Evolutionary conservation across 2,888 invertebrate genomes (phyloP).

Genomic region (Agriopis leucophaearia): DNA sequence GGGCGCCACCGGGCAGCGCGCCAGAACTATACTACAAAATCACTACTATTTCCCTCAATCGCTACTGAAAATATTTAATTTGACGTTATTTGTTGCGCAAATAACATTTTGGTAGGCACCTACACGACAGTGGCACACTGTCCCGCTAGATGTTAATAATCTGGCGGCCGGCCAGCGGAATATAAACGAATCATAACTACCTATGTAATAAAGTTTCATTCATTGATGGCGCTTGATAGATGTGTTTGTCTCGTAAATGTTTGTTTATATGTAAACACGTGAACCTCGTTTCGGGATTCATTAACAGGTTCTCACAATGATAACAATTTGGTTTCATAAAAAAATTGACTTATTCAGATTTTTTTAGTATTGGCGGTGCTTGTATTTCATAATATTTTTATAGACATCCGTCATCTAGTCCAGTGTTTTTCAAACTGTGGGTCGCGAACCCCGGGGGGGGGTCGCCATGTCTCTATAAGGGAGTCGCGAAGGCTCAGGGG

Average conservation of each 20-base stretch:
- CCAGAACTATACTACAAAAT: conserved; percentile 35
- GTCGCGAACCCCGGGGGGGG: too few species aligned
- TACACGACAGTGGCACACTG: conserved; percentile 32
- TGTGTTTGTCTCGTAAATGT: conserved; percentile 40
- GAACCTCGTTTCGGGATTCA: conserved; percentile 34
- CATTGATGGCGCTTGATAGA: conserved; percentile 55
- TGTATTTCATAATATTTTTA: too few species aligned
- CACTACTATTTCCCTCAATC: conserved; percentile 34
- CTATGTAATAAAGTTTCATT: conserved; percentile 48
- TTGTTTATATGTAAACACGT: conserved; percentile 46
- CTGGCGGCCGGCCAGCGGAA: conserved; percentile 51
- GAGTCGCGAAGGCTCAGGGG: too few species aligned
- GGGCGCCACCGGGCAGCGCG: conserved; percentile 43
- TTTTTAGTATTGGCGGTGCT: too few species aligned
- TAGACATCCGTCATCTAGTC: too few species aligned
- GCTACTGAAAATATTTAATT: conserved; percentile 42
- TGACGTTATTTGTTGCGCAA: conserved; percentile 47
- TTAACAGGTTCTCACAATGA: conserved; percentile 12
- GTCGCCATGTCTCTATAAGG: too few species aligned
- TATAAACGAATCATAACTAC: conserved; percentile 42
- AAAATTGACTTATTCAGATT: too few species aligned
- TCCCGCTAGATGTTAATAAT: conserved; percentile 44
- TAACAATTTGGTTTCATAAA: background rate
- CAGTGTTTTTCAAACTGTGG: too few species aligned
- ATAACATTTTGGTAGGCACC: conserved; percentile 42